Base-by-base conservation (phyloP, 1,140 invertebrate species). In the Hormaphis cornu region DNA sequence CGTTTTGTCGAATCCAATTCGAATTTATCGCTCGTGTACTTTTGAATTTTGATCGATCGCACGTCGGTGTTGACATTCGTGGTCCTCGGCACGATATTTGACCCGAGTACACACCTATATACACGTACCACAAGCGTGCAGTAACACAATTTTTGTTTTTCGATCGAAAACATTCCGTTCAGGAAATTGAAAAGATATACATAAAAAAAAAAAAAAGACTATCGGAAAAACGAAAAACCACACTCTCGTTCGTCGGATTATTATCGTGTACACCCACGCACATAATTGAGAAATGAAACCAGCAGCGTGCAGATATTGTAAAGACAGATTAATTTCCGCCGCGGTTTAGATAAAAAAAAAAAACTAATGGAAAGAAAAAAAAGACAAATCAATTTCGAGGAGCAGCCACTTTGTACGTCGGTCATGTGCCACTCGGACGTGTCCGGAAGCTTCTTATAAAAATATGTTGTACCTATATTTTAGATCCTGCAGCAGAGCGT, bases 151-250 rank as follows among this genome's bases (percentile, higher is more conserved):
- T 24, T 56, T 58, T 3, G 14, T 54, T 50, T 50, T 50, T 22
- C 22, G 16, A 50, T 14, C 44, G 18, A 24, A 48, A 10, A 24
- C 22, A 40, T 58, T 40, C 40, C 14, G 8, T 28, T 9, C 40
- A 63, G 58, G 58, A 46, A 61, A 63, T 63, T 46, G 40, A 46
- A 63, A 63, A 46, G 40, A 63, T 63, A n/a, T n/a, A n/a, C n/a
- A n/a, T n/a, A n/a, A n/a, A n/a, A n/a, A n/a, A 63, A 46, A 44
- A 63, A 63, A 63, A 44, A 44, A 46, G 46, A 44, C 1, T 18
- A 46, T 7, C 16, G 6, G 44, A 26, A 16, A 46, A 46, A 48
- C 7, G 10, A 50, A 48, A 48, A 16, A 37, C 20, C 16, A 33
- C n/a, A n/a, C n/a, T n/a, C n/a, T n/a, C n/a, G 28, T 33, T 30